Base-by-base conservation (phyloP, 2,888 invertebrate species). In the Dinocampus coccinellae region DNA sequence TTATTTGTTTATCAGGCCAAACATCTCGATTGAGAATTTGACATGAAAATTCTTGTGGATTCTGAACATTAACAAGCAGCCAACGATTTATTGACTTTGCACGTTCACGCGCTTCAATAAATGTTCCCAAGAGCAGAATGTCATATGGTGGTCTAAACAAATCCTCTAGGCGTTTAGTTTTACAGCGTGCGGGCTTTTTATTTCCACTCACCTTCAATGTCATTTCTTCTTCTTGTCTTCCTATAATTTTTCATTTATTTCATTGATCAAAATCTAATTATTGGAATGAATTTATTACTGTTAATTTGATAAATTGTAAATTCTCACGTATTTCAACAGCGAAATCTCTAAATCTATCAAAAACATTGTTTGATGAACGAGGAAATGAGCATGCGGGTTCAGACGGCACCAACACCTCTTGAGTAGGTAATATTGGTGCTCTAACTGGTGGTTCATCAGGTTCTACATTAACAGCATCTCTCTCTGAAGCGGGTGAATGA, bases 1-100 rank as follows among this genome's bases (percentile, higher is more conserved):
- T 90, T 6, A 93, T 90, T 69, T 90, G 89, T 55, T 86, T 84
- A 77, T 91, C 90, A 13, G 92, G 90, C 93, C 93, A 93, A 1
- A 93, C 90, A 82, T 93, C 93, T 57, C 93, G 88, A 85, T 93
- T 93, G 60, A 93, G 87, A 10, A 91, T 89, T 85, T 93, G 93
- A 76, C 93, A 93, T 24, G 90, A 87, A 82, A 94, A 93, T 83
- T 92, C 92, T 77, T 90, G 89, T 26, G 91, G 90, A 84, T 92
- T 91, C 83, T 93, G 93, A 9, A 94, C 89, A 82, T 94, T 93
- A 0, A 93, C 92, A 78, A 93, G 87, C 26, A 93, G 82, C 93
- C 93, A 93, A 70, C 90, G 90, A 78, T 91, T 91, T 16, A 89
- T 86, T 3, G 84, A 81, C 76, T 90, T 88, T 70, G 92, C 89